Evolutionary conservation across 92 coral and sea anemone genomes (phyloP).

Genomic region (Phenganax marumi): DNA sequence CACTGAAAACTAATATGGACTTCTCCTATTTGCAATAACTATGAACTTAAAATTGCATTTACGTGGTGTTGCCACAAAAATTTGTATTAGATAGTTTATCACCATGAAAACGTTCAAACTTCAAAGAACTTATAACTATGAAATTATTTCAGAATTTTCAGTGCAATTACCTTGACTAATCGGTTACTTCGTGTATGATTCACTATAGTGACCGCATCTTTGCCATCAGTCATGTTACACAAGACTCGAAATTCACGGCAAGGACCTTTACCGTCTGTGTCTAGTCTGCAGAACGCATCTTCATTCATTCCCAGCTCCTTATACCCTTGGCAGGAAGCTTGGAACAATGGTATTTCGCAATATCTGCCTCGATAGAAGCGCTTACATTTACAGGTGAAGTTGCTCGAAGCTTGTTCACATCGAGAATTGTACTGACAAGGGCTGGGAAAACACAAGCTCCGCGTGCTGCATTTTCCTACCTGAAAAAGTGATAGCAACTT

Average conservation of each 20-base stretch:
- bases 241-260: conserved; percentile 64
- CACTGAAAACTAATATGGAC: too few species aligned
- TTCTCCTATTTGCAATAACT: too few species aligned
- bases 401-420: conserved; percentile 69
- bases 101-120: too few species aligned
- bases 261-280: conserved; percentile 83
- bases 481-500: neutral
- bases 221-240: conserved; percentile 80
- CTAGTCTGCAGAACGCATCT: conserved; percentile 85
- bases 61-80: too few species aligned
- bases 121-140: too few species aligned
- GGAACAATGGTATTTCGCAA: conserved; percentile 80
- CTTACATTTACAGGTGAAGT: conserved; percentile 72
- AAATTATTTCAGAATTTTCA: too few species aligned
- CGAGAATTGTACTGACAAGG: conserved; percentile 71
- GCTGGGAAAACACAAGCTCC: conserved; percentile 73
- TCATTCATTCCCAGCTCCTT: conserved; percentile 73
- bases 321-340: conserved; percentile 83
- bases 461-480: conserved; percentile 51
- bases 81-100: too few species aligned
- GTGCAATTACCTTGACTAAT: conserved; percentile 42
- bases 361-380: conserved; percentile 69
- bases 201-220: conserved; percentile 66
- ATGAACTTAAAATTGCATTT: too few species aligned
- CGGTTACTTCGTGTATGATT: conserved; percentile 63